These are phyloP conservation scores for Petroica traversi DNA, from an alignment of 2,113 vertebrate species.

Conservation along the genomic window DNA sequence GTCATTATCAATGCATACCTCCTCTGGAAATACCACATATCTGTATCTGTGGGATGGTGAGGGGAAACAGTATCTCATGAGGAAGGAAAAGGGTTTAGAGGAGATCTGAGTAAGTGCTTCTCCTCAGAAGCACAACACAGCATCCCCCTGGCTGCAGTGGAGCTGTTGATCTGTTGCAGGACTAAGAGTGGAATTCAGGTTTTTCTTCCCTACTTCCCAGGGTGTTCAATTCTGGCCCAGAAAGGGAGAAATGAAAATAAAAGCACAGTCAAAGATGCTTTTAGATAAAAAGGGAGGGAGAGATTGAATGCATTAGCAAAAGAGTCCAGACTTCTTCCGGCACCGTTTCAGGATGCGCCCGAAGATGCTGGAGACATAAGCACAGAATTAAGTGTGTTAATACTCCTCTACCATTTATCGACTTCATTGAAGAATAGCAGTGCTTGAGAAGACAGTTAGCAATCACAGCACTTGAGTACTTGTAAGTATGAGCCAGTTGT, in stretches of 20 bases:
- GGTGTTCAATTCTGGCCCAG: not conserved
- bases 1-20: not conserved
- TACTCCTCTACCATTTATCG: not conserved
- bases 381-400: not conserved
- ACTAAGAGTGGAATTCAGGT: not conserved
- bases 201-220: not conserved
- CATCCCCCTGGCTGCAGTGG: not conserved
- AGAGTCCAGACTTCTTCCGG: not conserved
- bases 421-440: not conserved
- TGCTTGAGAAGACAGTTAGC: constrained; percentile 2
- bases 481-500: constrained; percentile 14
- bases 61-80: not conserved
- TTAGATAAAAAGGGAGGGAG: not conserved
- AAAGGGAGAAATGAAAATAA: not conserved
- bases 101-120: not conserved
- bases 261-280: not conserved
- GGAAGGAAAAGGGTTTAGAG: not conserved
- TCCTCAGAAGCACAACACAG: not conserved
- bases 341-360: accelerated
- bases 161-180: not conserved
- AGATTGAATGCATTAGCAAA: not conserved
- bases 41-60: not conserved
- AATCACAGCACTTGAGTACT: not conserved
- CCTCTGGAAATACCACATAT: not conserved
- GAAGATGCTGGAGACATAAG: not conserved